Percentiles rank a stretch among this genome's conserved stretches.
phyloP scores from a whole-genome alignment of 2,888 invertebrate genomes.

The Physocephala rufipes region DNA sequence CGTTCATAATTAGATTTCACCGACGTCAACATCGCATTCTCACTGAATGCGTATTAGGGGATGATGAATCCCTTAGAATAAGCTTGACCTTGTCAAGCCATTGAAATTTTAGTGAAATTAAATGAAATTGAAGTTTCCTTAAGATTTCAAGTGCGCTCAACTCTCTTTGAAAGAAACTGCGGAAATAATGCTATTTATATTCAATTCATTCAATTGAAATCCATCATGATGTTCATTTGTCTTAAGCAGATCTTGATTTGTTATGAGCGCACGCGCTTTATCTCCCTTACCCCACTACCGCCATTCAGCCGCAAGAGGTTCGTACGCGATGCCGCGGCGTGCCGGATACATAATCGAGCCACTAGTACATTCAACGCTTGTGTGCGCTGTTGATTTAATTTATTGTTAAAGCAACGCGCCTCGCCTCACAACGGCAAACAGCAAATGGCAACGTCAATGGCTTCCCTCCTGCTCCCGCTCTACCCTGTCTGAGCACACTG shows the following conservation, averaged over 20 bases:
- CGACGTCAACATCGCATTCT: too few relatives aligned
- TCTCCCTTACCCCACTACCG: conserved; percentile 48
- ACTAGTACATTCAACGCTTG: conserved; percentile 39
- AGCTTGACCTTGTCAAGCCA: too few relatives aligned
- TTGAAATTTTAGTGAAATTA: too few relatives aligned
- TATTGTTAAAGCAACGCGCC: conserved; percentile 53
- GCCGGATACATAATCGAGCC: conserved; percentile 28
- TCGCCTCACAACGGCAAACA: conserved; percentile 38
- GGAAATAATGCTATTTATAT: not conserved
- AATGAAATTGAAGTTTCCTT: too few relatives aligned
- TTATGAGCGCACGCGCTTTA: conserved; percentile 55
- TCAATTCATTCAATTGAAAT: conserved; percentile 5
- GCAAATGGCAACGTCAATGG: conserved; percentile 48
- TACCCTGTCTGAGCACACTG: conserved; percentile 30
- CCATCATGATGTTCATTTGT: conserved; percentile 26
- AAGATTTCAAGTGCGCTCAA: too few relatives aligned
- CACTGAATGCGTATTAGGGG: too few relatives aligned
- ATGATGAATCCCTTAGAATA: too few relatives aligned
- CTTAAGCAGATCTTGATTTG: conserved; percentile 49
- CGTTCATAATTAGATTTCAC: too few relatives aligned
- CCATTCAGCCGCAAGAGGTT: conserved; percentile 6
- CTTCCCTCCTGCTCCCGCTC: too few relatives aligned
- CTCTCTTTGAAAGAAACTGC: too few relatives aligned
- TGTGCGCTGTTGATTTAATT: conserved; percentile 65
- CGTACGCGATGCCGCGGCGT: conserved; percentile 45